A percentile compares a stretch with the other conserved stretches of the same genome.
phyloP scores from a whole-genome alignment of 2,888 invertebrate species.

The Tenodera sinensis region DNA sequence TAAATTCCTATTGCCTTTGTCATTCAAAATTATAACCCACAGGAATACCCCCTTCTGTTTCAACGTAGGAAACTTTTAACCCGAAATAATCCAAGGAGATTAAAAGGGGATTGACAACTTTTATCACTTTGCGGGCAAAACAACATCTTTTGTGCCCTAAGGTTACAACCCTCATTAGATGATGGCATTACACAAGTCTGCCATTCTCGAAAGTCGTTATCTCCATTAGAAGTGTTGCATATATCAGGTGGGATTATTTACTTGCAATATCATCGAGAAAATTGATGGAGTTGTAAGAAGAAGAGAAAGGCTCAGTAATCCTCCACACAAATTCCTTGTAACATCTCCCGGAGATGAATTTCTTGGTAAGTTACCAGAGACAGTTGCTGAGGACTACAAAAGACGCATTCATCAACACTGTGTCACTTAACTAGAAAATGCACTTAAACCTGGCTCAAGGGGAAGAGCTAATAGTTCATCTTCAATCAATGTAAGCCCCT shows the following conservation, averaged over 20 bases:
- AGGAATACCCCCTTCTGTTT: not conserved
- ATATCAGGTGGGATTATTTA: not conserved
- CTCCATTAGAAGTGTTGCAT: not conserved
- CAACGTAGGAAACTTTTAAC: not conserved
- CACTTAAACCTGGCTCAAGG: slow-evolving; percentile 2
- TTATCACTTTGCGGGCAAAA: not conserved
- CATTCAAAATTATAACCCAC: no score
- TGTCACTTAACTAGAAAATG: slow-evolving; percentile 22
- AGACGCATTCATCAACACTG: slow-evolving; percentile 14
- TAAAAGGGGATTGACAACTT: not conserved
- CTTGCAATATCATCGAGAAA: not conserved
- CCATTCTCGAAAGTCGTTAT: not conserved
- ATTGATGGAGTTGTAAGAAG: not conserved
- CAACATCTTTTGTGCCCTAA: not conserved
- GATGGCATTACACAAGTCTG: not conserved
- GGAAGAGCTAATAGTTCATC: not conserved
- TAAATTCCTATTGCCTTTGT: no score
- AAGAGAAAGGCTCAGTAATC: not conserved
- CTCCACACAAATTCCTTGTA: not conserved
- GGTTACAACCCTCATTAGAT: not conserved
- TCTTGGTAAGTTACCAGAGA: not conserved
- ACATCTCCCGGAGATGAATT: not conserved
- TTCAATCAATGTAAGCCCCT: not conserved
- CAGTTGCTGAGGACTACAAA: not conserved
- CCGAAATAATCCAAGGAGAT: not conserved